Base-by-base conservation (phyloP, 2,797 vertebrate genomes). In the Enteromius mattozi region DNA sequence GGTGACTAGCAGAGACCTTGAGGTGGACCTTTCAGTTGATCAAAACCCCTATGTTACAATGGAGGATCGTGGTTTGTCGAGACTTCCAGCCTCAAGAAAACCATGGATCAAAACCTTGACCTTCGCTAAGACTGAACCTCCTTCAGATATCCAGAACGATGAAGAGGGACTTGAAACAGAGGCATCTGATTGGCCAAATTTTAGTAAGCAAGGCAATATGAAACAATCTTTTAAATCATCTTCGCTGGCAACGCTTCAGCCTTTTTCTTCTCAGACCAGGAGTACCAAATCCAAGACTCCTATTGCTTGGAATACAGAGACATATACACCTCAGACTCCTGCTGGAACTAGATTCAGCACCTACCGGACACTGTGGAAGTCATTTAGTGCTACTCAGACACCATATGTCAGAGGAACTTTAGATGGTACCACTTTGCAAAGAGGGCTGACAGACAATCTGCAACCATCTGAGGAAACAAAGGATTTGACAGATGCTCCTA, bases 1-100 rank as follows among this genome's bases (percentile, higher is more conserved):
- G 71, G 91, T 92, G 66, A 78, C 42, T 7, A 87, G 86, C 21
- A 87, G 86, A 75, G 88, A 90, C n/a, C 45, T 16, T 30, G 35
- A 78, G 51, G 40, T 27, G 35, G 33, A 27, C 19, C 8, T 30
- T 33, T 14, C 30, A 27, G 35, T 12, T 65, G 13, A 24, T 40
- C 56, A 33, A 40, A 59, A 69, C 3, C 17, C 19, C 4, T 56
- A 59, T 30, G 35, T 63, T 12, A 71, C 47, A 76, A 51, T 40
- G 19, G 6, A 74, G 6, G 35, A 19, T 19, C 6, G n/a, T 63
- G 59, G 59, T 42, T 77, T 61, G 21, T 42, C 54, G 54, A 63
- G 49, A 21, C 54, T 33, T 42, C 42, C 4, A 75, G 33, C 40
- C 17, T 33, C 68, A 71, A 35, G 10, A 71, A 51, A 33, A 69